These are phyloP conservation scores for Ceratoteleas bidentatus DNA, from an alignment of 1,140 invertebrate species.

Conservation along the genomic window DNA sequence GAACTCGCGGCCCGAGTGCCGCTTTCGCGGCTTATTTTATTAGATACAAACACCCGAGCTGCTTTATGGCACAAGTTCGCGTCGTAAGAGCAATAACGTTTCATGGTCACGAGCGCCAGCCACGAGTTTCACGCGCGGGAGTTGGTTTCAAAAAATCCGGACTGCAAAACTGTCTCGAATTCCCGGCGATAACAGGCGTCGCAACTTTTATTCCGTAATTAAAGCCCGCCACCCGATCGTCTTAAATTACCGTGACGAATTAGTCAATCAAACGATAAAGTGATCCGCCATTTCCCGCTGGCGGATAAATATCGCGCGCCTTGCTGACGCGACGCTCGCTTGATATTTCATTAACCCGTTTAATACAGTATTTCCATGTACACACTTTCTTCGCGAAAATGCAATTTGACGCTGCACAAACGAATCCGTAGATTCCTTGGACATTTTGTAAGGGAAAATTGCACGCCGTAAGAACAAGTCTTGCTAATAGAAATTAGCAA, in stretches of 20 bases:
- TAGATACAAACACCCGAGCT: constrained; percentile 48
- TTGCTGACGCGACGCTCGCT: neutral
- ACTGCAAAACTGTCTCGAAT: too few relatives aligned
- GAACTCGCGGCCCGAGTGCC: constrained; percentile 31
- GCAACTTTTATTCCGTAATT: neutral
- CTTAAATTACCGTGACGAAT: constrained; percentile 6
- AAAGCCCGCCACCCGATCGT: neutral
- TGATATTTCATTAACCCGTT: constrained; percentile 49
- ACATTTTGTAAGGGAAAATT: constrained; percentile 57
- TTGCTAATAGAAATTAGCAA: constrained; percentile 74
- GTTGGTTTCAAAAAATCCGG: too few relatives aligned
- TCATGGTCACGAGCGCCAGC: constrained; percentile 52
- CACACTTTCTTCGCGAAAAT: constrained; percentile 46
- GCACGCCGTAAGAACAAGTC: constrained; percentile 55
- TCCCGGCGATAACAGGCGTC: too few relatives aligned
- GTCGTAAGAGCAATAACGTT: constrained; percentile 53
- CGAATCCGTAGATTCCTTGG: constrained; percentile 49
- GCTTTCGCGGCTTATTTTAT: constrained; percentile 52
- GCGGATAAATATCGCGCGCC: constrained; percentile 15
- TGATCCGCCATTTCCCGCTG: constrained; percentile 8
- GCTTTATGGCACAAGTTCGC: constrained; percentile 41
- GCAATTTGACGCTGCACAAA: constrained; percentile 52
- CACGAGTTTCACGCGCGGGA: too few relatives aligned
- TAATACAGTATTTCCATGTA: constrained; percentile 45
- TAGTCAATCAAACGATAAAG: constrained; percentile 25